Conservation (phyloP, 2,888 invertebrate species). For the Athalia cordata region DNA sequence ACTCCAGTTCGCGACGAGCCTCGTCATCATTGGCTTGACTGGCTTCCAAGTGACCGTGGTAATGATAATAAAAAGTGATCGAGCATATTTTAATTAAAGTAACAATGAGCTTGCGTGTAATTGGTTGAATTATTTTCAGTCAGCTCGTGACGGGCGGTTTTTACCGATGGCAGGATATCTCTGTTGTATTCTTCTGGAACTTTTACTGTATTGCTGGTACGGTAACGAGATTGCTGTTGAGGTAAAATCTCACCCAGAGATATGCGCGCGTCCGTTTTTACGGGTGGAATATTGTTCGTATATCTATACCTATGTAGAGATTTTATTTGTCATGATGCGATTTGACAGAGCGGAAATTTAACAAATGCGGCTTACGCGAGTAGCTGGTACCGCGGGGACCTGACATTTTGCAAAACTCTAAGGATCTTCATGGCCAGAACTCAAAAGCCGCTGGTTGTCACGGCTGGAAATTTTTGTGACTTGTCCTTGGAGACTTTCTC, state of each 20-base stretch:
- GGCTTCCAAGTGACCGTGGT: slow-evolving; percentile 52
- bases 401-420: slow-evolving; percentile 47
- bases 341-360: background rate
- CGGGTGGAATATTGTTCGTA: background rate
- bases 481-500: slow-evolving; percentile 50
- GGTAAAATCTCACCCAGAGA: slow-evolving; percentile 38
- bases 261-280: background rate
- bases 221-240: slow-evolving; percentile 51
- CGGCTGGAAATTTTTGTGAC: slow-evolving; percentile 51
- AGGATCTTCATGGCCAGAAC: slow-evolving; percentile 48
- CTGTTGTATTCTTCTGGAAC: slow-evolving; percentile 47
- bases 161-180: slow-evolving; percentile 21
- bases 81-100: background rate
- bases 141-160: slow-evolving; percentile 5
- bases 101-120: background rate
- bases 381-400: slow-evolving; percentile 49
- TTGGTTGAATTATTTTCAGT: background rate
- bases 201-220: slow-evolving; percentile 53
- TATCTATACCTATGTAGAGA: background rate
- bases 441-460: slow-evolving; percentile 50
- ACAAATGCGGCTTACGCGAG: slow-evolving; percentile 48
- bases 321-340: background rate
- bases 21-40: slow-evolving; percentile 49
- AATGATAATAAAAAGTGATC: slow-evolving; percentile 23
- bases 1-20: slow-evolving; percentile 51